phyloP scores from a whole-genome alignment of 2,888 invertebrate species.

The Spatulosminthurus flaviceps region DNA sequence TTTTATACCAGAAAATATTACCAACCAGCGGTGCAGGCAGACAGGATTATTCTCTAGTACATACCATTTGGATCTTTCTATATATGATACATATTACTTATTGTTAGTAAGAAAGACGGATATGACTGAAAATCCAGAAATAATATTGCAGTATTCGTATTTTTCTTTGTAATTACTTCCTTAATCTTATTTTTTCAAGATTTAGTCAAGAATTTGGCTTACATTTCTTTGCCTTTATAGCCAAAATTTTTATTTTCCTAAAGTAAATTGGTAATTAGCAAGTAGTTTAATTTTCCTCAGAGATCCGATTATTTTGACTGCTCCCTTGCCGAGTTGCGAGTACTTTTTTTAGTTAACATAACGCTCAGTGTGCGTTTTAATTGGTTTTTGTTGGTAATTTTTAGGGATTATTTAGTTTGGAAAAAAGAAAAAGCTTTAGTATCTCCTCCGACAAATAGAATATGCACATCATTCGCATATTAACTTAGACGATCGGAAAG shows the following conservation, averaged over 20 bases:
- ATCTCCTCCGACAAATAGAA: not conserved
- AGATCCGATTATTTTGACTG: too few species aligned
- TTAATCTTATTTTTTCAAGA: not conserved
- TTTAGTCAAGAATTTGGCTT: too few species aligned
- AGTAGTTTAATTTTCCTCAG: too few species aligned
- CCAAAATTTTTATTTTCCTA: too few species aligned
- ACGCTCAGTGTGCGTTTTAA: too few species aligned
- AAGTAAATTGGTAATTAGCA: too few species aligned
- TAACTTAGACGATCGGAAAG: constrained; percentile 41
- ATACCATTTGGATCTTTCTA: not conserved
- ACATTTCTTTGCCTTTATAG: too few species aligned
- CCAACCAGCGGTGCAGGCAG: not conserved
- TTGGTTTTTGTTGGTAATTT: too few species aligned
- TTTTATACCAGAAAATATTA: not conserved
- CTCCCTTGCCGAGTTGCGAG: too few species aligned
- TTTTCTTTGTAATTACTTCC: not conserved
- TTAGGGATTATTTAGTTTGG: not conserved
- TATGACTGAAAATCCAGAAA: constrained; percentile 4
- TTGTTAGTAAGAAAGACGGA: not conserved
- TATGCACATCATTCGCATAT: constrained; percentile 14
- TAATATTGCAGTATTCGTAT: not conserved
- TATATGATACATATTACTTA: not conserved
- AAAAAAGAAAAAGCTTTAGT: not conserved
- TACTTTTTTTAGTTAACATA: too few species aligned
- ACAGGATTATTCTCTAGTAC: constrained; percentile 2